These are phyloP conservation scores for Rhodophaea formosa DNA, from an alignment of 2,888 invertebrate species.

Conservation along the genomic window DNA sequence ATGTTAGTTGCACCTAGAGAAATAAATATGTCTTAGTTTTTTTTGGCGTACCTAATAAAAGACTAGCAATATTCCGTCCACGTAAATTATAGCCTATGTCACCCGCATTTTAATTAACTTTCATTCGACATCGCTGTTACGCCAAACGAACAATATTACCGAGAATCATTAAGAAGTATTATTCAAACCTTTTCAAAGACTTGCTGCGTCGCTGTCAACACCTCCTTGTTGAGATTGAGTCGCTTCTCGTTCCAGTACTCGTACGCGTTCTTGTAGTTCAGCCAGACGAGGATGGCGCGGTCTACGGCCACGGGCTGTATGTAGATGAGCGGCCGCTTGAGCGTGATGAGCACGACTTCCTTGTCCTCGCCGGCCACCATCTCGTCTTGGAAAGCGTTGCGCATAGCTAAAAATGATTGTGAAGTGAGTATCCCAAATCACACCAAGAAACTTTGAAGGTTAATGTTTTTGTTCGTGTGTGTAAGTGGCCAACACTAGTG, in stretches of 20 bases:
- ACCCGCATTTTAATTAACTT: too few species aligned
- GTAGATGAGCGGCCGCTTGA: conserved; percentile 96
- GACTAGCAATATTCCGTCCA: too few species aligned
- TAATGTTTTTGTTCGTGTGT: too few species aligned
- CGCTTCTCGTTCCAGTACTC: conserved; percentile 99
- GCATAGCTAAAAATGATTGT: conserved; percentile 67
- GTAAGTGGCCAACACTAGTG: too few species aligned
- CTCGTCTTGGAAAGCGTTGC: conserved; percentile 94
- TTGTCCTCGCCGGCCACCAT: conserved; percentile 91
- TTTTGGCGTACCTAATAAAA: too few species aligned
- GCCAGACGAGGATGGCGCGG: conserved; percentile 98
- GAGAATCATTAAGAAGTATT: too few species aligned
- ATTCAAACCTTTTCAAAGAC: conserved; percentile 70
- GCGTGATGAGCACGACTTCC: conserved; percentile 93
- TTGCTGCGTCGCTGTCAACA: conserved; percentile 87
- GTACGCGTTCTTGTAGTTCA: conserved; percentile 99
- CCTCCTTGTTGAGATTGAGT: conserved; percentile 93
- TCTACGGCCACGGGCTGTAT: conserved; percentile 98
- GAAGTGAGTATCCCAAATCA: too few species aligned
- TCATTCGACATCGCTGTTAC: too few species aligned
- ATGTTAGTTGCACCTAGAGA: conserved; percentile 87
- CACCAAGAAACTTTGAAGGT: too few species aligned
- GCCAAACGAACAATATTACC: too few species aligned
- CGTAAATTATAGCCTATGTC: too few species aligned
- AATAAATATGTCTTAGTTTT: neutral